Conservation (phyloP, 2,113 vertebrate species). For the Scalopus aquaticus region DNA sequence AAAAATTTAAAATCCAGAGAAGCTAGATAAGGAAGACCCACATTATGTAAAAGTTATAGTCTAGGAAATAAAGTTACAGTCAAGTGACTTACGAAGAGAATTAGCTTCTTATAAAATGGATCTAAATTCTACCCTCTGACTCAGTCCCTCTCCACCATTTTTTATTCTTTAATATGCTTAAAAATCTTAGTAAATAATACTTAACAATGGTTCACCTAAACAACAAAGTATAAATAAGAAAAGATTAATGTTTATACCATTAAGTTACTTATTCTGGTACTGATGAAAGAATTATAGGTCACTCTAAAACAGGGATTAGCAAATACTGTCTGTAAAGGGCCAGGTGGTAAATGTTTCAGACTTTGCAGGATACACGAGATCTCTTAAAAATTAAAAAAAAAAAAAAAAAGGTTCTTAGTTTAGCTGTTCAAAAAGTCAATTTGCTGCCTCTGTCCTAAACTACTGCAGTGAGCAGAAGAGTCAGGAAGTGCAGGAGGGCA, state of each 20-base stretch:
- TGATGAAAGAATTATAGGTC: not conserved
- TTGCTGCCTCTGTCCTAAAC: not conserved
- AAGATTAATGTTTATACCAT: not conserved
- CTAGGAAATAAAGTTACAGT: not conserved
- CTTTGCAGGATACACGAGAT: not conserved
- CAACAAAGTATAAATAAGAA: constrained; percentile 30
- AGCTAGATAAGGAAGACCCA: not conserved
- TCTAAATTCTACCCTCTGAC: not conserved
- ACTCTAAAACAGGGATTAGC: not conserved
- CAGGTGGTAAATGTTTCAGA: constrained; percentile 34
- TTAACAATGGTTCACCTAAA: constrained; percentile 11
- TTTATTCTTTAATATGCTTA: constrained; percentile 2
- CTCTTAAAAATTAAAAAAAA: not conserved
- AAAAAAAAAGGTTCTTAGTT: not conserved
- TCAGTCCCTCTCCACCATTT: not conserved
- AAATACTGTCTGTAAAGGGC: constrained; percentile 13
- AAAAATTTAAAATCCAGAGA: not conserved
- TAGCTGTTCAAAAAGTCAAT: not conserved
- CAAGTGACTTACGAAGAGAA: not conserved
- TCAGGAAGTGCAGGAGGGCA: not conserved
- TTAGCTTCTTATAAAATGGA: not conserved
- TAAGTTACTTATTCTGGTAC: not conserved
- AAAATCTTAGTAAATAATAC: not conserved
- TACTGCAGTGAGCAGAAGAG: not conserved
- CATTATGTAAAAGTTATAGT: not conserved